A percentile compares a stretch with the other conserved stretches of the same genome.
Evolutionary conservation across 1,140 invertebrate species (phyloP).

Genomic region (Chlorops oryzae): DNA sequence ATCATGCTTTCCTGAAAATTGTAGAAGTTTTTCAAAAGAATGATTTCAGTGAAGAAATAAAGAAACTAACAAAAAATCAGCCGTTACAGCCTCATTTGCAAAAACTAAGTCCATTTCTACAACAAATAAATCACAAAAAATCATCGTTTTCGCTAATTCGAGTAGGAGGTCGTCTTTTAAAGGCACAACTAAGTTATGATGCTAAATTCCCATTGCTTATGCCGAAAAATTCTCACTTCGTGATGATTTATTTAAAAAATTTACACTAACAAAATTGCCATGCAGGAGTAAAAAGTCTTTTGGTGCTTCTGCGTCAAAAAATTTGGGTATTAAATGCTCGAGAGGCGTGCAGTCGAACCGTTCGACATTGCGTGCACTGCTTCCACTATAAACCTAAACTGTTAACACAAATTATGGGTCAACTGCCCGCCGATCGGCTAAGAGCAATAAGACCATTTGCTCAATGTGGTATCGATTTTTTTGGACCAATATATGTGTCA

Average conservation of each 20-base stretch:
- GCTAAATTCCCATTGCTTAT: constrained; percentile 7
- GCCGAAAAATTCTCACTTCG: not conserved
- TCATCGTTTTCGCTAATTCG: not conserved
- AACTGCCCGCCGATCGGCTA: constrained; percentile 3
- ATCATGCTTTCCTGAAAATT: not conserved
- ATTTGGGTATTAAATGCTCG: constrained; percentile 3
- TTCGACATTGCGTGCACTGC: not conserved
- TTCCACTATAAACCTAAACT: constrained; percentile 3
- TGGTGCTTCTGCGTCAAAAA: constrained; percentile 1
- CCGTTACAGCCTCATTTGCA: not conserved
- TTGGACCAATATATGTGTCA: too few species aligned
- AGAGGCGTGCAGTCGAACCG: not conserved
- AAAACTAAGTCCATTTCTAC: constrained; percentile 2
- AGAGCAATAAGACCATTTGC: not conserved
- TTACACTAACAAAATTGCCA: constrained; percentile 2
- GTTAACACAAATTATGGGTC: constrained; percentile 5
- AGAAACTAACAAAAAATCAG: not conserved
- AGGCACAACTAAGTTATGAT: not conserved
- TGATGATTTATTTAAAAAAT: not conserved
- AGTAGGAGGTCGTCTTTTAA: not conserved
- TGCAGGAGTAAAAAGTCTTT: not conserved
- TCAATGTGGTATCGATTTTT: too few species aligned
- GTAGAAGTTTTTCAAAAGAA: not conserved
- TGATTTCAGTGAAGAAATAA: not conserved
- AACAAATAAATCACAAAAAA: not conserved